phyloP scores from a whole-genome alignment of 2,888 invertebrate genomes.

The Ornithoptera alexandrae region DNA sequence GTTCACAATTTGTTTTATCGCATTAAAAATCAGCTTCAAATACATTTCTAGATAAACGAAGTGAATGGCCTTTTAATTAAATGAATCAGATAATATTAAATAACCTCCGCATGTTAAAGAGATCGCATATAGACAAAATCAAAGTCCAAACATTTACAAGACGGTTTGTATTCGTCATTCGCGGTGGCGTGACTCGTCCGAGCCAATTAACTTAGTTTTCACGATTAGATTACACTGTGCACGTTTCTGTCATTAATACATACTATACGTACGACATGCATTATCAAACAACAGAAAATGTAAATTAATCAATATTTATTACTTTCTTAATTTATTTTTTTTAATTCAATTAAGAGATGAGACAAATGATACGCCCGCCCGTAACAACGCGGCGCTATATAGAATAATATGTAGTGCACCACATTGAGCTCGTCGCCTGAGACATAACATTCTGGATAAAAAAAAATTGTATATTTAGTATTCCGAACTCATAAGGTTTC shows the following conservation, averaged over 20 bases:
- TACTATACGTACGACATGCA: neutral
- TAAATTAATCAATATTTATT: neutral
- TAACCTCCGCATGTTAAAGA: slow-evolving; percentile 30
- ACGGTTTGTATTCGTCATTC: slow-evolving; percentile 56
- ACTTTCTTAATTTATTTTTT: neutral
- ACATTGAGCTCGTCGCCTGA: too few relatives aligned
- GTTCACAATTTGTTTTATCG: neutral
- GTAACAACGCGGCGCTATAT: too few relatives aligned
- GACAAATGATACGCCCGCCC: too few relatives aligned
- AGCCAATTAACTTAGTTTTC: slow-evolving; percentile 60
- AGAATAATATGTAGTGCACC: too few relatives aligned
- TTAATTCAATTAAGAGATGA: too few relatives aligned
- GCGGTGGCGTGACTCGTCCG: slow-evolving; percentile 68
- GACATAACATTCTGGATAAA: too few relatives aligned
- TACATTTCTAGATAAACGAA: slow-evolving; percentile 7
- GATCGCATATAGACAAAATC: slow-evolving; percentile 33
- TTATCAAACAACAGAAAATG: slow-evolving; percentile 5
- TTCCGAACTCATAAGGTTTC: too few relatives aligned
- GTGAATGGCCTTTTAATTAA: slow-evolving; percentile 32
- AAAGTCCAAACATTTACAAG: slow-evolving; percentile 57
- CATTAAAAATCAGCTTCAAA: neutral
- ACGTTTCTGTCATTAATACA: slow-evolving; percentile 31
- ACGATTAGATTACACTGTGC: slow-evolving; percentile 63
- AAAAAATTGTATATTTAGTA: too few relatives aligned
- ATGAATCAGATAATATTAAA: slow-evolving; percentile 34